These are phyloP conservation scores for Anneissia japonica DNA, from an alignment of 35 echinoderm and acorn worm genomes.

Conservation along the genomic window DNA sequence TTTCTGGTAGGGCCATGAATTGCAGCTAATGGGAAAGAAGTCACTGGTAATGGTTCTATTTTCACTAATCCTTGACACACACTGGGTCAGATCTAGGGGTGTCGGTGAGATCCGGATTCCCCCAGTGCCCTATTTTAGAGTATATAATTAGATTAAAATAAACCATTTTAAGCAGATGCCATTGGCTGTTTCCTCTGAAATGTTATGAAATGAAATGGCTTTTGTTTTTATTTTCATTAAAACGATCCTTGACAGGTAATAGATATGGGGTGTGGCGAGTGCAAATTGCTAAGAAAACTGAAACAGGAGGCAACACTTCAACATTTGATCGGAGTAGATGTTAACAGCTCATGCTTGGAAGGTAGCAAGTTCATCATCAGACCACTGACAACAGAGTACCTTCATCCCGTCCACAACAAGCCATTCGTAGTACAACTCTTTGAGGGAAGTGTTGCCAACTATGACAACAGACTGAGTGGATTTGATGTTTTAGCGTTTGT, in stretches of 20 bases:
- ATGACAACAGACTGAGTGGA: background rate
- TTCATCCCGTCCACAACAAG: background rate
- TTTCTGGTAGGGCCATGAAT: too few species aligned
- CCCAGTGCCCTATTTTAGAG: too few species aligned
- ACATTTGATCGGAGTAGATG: background rate
- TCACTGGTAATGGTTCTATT: too few species aligned
- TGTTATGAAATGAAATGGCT: background rate
- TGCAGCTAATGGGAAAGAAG: too few species aligned
- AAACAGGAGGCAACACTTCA: background rate
- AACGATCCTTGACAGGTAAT: background rate
- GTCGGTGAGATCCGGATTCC: too few species aligned
- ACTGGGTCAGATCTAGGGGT: too few species aligned
- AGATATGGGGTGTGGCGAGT: constrained; percentile 16
- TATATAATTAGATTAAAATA: too few species aligned
- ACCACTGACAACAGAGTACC: background rate
- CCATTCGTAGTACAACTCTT: background rate
- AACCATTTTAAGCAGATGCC: too few species aligned
- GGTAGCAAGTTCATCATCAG: background rate
- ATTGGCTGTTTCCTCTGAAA: too few species aligned
- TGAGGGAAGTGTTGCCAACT: background rate
- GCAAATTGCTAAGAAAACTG: background rate
- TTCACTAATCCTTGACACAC: too few species aligned
- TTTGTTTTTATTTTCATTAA: background rate
- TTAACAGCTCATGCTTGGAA: background rate
- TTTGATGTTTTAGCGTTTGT: constrained; percentile 8